Evolutionary conservation across 2,888 invertebrate species (phyloP).

Genomic region (Zaprionus bogoriensis): DNA sequence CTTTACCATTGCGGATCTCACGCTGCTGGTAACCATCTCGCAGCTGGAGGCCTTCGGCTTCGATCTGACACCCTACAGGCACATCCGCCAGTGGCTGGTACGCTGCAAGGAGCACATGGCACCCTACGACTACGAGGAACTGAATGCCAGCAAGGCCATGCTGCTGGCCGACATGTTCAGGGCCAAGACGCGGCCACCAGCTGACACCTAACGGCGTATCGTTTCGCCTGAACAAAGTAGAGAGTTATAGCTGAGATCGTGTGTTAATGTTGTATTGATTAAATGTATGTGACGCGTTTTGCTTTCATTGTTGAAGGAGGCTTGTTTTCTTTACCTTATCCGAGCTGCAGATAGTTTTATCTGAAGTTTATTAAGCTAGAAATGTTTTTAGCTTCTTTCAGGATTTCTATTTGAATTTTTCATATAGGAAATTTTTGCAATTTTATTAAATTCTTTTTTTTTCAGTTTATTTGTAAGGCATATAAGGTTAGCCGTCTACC

Average conservation of each 20-base stretch:
- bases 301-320: background rate
- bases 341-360: background rate
- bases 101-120: constrained; percentile 86
- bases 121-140: constrained; percentile 87
- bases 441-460: too few relatives aligned
- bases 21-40: constrained; percentile 81
- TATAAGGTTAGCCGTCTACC: too few relatives aligned
- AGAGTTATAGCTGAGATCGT: background rate
- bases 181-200: constrained; percentile 79
- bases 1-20: constrained; percentile 82
- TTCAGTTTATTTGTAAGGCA: too few relatives aligned
- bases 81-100: constrained; percentile 86
- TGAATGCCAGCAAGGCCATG: constrained; percentile 85
- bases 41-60: constrained; percentile 84
- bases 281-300: constrained; percentile 24
- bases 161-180: constrained; percentile 85
- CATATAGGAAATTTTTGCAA: too few relatives aligned
- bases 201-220: constrained; percentile 2
- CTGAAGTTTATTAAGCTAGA: too few relatives aligned
- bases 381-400: too few relatives aligned
- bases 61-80: constrained; percentile 84
- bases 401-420: too few relatives aligned
- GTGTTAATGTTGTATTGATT: constrained; percentile 40
- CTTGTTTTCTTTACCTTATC: background rate
- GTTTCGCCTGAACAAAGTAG: too few relatives aligned